A percentile compares a stretch with the other conserved stretches of the same genome.
Evolutionary conservation across 2,797 vertebrate genomes (phyloP).

Genomic region (Ispidina lecontei): DNA sequence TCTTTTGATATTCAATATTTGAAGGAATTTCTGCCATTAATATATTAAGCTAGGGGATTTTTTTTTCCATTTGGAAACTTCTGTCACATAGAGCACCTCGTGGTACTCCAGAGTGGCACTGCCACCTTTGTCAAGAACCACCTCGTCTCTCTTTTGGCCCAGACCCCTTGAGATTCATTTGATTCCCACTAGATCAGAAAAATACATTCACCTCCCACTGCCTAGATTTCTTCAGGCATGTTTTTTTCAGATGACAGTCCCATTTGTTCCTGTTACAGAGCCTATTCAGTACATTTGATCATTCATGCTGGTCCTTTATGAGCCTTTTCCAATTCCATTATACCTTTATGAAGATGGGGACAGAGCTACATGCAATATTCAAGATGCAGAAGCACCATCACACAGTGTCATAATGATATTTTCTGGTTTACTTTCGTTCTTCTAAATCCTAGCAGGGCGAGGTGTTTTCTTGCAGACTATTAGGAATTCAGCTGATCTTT

Average conservation of each 20-base stretch:
- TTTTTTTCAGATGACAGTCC: neutral
- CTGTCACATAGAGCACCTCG: neutral
- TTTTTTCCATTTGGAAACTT: neutral
- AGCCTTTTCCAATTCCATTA: neutral
- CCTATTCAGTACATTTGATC: neutral
- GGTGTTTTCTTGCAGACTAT: neutral
- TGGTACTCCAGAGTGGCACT: neutral
- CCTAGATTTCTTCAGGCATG: neutral
- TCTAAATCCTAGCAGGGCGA: neutral
- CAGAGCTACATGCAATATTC: neutral
- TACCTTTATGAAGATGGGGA: neutral
- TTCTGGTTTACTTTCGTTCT: neutral
- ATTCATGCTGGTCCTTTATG: neutral
- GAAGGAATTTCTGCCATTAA: neutral
- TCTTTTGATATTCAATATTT: neutral
- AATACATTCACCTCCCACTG: neutral
- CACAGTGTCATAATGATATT: neutral
- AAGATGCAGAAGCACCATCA: neutral
- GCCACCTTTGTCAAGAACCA: neutral
- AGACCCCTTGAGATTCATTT: neutral
- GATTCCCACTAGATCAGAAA: neutral
- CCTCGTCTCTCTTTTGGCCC: neutral
- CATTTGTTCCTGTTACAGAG: slow-evolving; percentile 1
- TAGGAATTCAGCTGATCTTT: neutral
- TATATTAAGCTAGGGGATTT: neutral